phyloP scores from a whole-genome alignment of 2,113 vertebrate genomes.

The Pelodiscus sinensis region DNA sequence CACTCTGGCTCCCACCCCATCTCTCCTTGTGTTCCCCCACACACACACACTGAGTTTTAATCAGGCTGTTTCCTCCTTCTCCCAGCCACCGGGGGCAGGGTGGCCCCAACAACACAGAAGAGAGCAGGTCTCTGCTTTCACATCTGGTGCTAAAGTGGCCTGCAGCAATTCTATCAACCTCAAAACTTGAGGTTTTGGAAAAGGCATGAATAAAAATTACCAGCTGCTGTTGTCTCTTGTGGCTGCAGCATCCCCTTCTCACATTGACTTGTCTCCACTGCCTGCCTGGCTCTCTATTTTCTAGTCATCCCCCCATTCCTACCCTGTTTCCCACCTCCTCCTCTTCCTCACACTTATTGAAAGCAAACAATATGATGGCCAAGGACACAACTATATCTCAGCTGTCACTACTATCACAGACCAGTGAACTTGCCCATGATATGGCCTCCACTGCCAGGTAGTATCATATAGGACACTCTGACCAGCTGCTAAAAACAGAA shows the following conservation, averaged over 20 bases:
- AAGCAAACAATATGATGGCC: neutral
- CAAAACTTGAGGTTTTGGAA: neutral
- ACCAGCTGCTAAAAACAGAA: neutral
- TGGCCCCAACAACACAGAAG: neutral
- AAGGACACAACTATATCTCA: neutral
- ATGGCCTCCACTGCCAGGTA: neutral
- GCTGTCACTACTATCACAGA: neutral
- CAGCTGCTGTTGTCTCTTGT: neutral
- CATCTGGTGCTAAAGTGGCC: neutral
- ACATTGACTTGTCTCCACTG: neutral
- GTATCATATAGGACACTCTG: neutral
- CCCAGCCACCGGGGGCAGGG: accelerated
- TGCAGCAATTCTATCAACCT: neutral
- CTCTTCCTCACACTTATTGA: neutral
- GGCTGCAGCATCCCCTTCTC: neutral
- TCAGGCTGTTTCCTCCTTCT: neutral
- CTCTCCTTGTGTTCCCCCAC: no score
- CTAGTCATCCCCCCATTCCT: neutral
- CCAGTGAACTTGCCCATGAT: neutral
- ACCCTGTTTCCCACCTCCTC: accelerated
- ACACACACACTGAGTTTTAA: neutral
- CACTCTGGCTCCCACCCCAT: neutral
- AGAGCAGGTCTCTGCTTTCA: neutral
- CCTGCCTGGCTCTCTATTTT: neutral
- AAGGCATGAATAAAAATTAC: neutral